Conservation (phyloP, 2,113 vertebrate species). For the Percopsis transmontana region DNA sequence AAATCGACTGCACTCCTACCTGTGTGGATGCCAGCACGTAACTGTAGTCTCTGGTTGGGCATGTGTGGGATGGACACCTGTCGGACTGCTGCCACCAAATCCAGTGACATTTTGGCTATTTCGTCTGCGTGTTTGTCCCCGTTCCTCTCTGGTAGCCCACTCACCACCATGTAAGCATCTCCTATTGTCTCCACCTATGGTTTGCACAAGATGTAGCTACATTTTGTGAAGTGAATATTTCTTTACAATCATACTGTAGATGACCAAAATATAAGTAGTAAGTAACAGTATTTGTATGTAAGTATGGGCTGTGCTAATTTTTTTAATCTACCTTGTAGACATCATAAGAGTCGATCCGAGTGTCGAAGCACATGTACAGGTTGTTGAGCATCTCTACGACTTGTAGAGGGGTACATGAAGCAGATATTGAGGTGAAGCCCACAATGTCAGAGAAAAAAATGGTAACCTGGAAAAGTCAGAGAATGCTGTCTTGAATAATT, state of each 20-base stretch:
- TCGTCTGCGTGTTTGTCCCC: conserved; percentile 81
- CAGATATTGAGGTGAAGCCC: conserved; percentile 87
- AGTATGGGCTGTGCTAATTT: not conserved
- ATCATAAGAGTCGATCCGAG: conserved; percentile 85
- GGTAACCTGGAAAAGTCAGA: conserved; percentile 78
- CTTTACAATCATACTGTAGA: not conserved
- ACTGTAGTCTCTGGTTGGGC: conserved; percentile 80
- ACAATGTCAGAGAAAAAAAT: conserved; percentile 92
- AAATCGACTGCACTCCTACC: conserved; percentile 61
- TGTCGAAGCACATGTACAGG: conserved; percentile 88
- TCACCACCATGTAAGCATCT: conserved; percentile 90
- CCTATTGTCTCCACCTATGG: conserved; percentile 88
- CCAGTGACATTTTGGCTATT: conserved; percentile 90
- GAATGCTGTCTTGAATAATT: conserved; percentile 10
- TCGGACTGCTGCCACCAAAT: conserved; percentile 84
- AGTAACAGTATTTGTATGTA: not conserved
- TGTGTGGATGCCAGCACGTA: conserved; percentile 87
- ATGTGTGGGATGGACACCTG: conserved; percentile 87
- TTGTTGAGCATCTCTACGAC: conserved; percentile 91
- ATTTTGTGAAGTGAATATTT: not conserved
- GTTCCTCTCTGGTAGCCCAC: conserved; percentile 87
- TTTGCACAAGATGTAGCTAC: not conserved
- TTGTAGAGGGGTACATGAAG: conserved; percentile 86
- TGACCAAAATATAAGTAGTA: not conserved
- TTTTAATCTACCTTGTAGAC: conserved; percentile 84